phyloP scores from a whole-genome alignment of 2,113 vertebrate genomes.

The Promerops cafer region DNA sequence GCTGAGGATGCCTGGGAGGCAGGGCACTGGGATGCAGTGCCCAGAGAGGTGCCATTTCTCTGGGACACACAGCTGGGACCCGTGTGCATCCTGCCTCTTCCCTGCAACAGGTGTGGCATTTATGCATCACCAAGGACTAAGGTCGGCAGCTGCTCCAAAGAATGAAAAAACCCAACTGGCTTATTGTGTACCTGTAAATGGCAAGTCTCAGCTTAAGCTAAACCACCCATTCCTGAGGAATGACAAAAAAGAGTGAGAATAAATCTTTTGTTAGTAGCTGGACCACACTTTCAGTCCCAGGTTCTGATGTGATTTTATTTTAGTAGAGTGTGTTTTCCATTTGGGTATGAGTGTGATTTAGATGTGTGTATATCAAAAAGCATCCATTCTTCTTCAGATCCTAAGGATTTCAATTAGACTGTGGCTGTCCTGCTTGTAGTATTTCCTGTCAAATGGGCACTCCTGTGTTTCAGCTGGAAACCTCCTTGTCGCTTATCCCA shows the following conservation, averaged over 20 bases:
- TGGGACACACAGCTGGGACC: not conserved
- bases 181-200: not conserved
- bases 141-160: not conserved
- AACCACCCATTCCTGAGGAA: not conserved
- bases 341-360: not conserved
- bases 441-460: not conserved
- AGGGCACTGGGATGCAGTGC: not conserved
- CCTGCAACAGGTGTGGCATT: fast-evolving
- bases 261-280: not conserved
- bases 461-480: not conserved
- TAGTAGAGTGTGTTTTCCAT: not conserved
- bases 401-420: not conserved
- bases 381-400: not conserved
- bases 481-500: not conserved
- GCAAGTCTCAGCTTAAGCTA: not conserved
- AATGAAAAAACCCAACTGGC: not conserved
- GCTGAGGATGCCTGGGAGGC: fast-evolving
- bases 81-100: not conserved
- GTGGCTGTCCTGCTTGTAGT: not conserved
- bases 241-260: not conserved
- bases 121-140: not conserved
- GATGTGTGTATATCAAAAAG: not conserved
- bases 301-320: not conserved
- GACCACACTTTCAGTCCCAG: not conserved
- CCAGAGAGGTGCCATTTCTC: not conserved